A percentile compares a stretch with the other conserved stretches of the same genome.
Evolutionary conservation across 2,888 invertebrate species (phyloP).

Genomic region (Petrolisthes cinctipes): DNA sequence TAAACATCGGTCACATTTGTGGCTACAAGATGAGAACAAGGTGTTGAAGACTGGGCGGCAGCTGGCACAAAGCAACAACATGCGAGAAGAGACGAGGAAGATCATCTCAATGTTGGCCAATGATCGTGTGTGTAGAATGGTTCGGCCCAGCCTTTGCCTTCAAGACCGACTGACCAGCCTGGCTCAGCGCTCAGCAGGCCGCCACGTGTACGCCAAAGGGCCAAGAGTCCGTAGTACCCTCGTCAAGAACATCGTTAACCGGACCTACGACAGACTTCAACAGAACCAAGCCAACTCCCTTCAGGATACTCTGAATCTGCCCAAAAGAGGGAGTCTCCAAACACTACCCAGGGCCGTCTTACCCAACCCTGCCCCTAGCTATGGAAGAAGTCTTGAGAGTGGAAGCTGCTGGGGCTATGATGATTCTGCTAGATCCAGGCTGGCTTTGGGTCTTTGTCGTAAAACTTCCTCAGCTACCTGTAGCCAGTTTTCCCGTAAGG

Average conservation of each 20-base stretch:
- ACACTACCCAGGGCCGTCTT: not conserved
- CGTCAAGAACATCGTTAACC: slow-evolving; percentile 43
- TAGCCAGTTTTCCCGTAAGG: no score
- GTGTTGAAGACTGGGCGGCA: slow-evolving; percentile 1
- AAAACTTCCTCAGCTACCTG: no score
- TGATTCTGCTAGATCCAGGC: no score
- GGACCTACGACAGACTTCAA: slow-evolving; percentile 21
- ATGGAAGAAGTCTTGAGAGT: not conserved
- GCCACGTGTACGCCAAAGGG: slow-evolving; percentile 35
- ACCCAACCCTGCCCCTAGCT: slow-evolving; percentile 4
- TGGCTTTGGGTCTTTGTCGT: no score
- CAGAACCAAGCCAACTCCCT: not conserved
- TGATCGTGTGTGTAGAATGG: slow-evolving; percentile 37
- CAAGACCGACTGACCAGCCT: slow-evolving; percentile 43
- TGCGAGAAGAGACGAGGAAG: slow-evolving; percentile 45
- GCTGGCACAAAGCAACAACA: not conserved
- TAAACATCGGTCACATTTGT: not conserved
- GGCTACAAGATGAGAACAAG: not conserved
- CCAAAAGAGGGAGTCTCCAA: not conserved
- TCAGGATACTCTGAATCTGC: not conserved
- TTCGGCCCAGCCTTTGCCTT: slow-evolving; percentile 37
- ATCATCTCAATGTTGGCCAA: slow-evolving; percentile 48
- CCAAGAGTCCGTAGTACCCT: slow-evolving; percentile 44
- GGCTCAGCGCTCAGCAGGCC: slow-evolving; percentile 28
- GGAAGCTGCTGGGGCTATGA: no score